Evolutionary conservation across 2,888 invertebrate genomes (phyloP), one percentile per base, ranked within the genome.

Genomic region (Nemurella pictetii): DNA sequence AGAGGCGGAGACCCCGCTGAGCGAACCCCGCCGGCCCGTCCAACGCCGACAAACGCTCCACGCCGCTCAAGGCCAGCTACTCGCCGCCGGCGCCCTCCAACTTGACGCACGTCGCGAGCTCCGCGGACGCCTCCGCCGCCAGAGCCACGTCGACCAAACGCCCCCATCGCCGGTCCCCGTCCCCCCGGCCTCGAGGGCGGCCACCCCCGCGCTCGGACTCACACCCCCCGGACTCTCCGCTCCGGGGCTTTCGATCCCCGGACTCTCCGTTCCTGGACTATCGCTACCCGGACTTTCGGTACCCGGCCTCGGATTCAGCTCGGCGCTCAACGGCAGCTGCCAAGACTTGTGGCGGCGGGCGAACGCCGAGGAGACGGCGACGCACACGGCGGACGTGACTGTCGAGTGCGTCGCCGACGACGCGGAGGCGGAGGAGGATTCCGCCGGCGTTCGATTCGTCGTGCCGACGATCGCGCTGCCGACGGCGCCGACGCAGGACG

Each of bases 11-110:
- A 89, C 77, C 5, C 85, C 28, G 30, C 35, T 82, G 0, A 29
- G 77, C n/a, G 85, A 85, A 25, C 84, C 32, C 15, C 75, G 84
- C 26, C 73, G 83, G n/a, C 82, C 80, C 25, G 72, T 83, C 0
- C 55, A 83, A 9, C 89, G 90, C 80, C 89, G 90, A n/a, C 90
- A 90, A 87, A 90, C 90, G 73, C 90, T 90, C 87, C 90, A 90
- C 85, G 89, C 90, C n/a, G 89, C 89, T 83, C 88, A 88, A 75
- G 88, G 88, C 0, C 87, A 87, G 0, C 85, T 87, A 78, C 86
- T 88, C 80, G 87, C 87, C 25, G 88, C 87, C 15, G 87, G 87
- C 12, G 87, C 87, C 25, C 88, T 88, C 85, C 87, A 87, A n/a
- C 87, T 87, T 0, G 85, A 87, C 28, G 88, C 88, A 81, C 26